Evolutionary conservation across 1,140 invertebrate species (phyloP), one percentile per base, ranked within the genome.

Genomic region (Euschistus heros): DNA sequence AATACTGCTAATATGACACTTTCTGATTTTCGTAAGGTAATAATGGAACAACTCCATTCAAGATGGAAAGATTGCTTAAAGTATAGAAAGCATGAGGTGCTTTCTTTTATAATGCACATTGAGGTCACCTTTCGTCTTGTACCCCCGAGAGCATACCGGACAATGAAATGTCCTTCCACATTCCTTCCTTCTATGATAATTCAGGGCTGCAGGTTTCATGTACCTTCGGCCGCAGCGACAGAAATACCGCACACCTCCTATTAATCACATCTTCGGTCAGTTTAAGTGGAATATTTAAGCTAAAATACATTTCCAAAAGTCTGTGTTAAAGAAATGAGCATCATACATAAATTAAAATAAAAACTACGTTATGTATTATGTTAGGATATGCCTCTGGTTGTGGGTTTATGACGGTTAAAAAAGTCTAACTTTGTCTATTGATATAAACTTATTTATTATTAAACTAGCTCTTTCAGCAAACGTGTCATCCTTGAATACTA

Each of bases 111-210:
- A 60, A 44, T 24, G 44, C 15, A 57, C 26, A 13, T 67, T 67
- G 5, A 67, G 27, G 17, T 63, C 22, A 15, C 61, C 46, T 52
- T 64, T 67, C 13, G 62, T 64, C 14, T 18, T 46, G 15, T 37
- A 67, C n/a, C 46, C 54, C 14, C 55, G 44, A 42, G 50, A 37
- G 47, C 64, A 65, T 17, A 61, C 33, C 20, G 67, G 67, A 47
- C 67, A 68, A 22, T 61, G 63, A 26, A 68, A 68, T 26, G 63
- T 63, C n/a, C 60, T 55, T 6, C 67, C 67, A 52, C 67, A 68
- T 54, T 64, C 63, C 13, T 63, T 62, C 27, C 50, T 62, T 63
- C 55, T 62, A 44, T 68, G 67, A 30, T 64, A 62, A 24, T 59
- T 65, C 14, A 65, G 65, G 20, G 63, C 54, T 26, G 20, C 30